Percentiles rank a stretch among this genome's conserved stretches.
Conservation (phyloP, 2,888 invertebrate species). For the Alcis repandata region DNA sequence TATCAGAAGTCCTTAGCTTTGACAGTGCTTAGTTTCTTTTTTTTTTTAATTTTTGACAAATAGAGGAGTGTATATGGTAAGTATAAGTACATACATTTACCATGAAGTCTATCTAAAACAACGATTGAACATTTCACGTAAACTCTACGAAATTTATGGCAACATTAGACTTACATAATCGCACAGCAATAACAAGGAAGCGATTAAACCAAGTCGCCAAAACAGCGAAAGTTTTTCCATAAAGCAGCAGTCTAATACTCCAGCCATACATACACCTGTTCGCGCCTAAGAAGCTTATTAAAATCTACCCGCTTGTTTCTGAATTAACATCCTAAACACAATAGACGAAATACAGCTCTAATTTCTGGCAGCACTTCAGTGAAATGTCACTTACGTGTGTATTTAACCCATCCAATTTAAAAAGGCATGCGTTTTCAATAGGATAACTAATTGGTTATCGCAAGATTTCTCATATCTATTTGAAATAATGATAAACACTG, state of each 20-base stretch:
- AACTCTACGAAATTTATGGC: not conserved
- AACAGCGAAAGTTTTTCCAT: constrained; percentile 29
- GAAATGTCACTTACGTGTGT: not conserved
- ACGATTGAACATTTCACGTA: not conserved
- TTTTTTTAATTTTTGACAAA: no score
- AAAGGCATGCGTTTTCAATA: no score
- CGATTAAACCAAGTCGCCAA: constrained; percentile 29
- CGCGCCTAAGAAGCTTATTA: constrained; percentile 25
- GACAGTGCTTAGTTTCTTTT: no score
- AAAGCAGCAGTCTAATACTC: constrained; percentile 22
- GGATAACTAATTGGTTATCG: no score
- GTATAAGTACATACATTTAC: no score
- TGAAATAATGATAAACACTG: no score
- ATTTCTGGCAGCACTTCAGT: not conserved
- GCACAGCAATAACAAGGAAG: constrained; percentile 22
- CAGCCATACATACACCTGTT: constrained; percentile 33
- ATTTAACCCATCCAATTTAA: no score
- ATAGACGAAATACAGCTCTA: not conserved
- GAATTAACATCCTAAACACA: not conserved
- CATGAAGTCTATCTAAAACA: not conserved
- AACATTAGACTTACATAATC: constrained; percentile 11
- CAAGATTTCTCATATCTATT: no score
- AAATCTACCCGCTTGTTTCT: constrained; percentile 12
- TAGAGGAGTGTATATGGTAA: no score
- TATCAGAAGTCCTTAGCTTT: no score